These are phyloP conservation scores for Plagiodera versicolora DNA, from an alignment of 2,888 invertebrate genomes.

Conservation along the genomic window DNA sequence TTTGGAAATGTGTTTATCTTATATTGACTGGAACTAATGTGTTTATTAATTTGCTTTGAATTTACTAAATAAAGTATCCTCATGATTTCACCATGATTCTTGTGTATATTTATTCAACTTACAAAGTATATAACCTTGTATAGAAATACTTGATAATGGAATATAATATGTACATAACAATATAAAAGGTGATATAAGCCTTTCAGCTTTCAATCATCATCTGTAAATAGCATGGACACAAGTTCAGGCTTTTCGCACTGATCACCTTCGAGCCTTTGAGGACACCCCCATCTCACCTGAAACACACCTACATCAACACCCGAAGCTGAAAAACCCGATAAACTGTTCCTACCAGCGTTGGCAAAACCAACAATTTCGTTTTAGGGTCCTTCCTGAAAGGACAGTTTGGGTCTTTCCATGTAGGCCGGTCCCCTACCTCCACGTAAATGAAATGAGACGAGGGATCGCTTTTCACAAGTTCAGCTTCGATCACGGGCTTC, in stretches of 20 bases:
- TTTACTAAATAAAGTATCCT: no score
- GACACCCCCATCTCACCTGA: constrained; percentile 70
- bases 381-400: constrained; percentile 77
- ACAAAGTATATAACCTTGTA: not conserved
- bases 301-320: not conserved
- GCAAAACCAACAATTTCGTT: constrained; percentile 75
- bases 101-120: not conserved
- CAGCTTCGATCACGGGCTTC: constrained; percentile 74
- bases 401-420: constrained; percentile 82
- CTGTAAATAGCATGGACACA: constrained; percentile 78
- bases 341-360: constrained; percentile 63
- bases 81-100: not conserved
- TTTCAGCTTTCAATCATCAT: constrained; percentile 51
- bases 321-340: not conserved
- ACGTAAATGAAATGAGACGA: constrained; percentile 72
- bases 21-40: no score
- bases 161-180: not conserved
- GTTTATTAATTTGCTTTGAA: no score
- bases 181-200: not conserved
- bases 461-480: constrained; percentile 63
- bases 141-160: not conserved
- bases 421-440: constrained; percentile 74
- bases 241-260: constrained; percentile 74
- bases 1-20: no score
- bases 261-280: constrained; percentile 77